A percentile compares a stretch with the other conserved stretches of the same genome.
Evolutionary conservation across 2,888 invertebrate species (phyloP).

Genomic region (Platycheirus rosarum): DNA sequence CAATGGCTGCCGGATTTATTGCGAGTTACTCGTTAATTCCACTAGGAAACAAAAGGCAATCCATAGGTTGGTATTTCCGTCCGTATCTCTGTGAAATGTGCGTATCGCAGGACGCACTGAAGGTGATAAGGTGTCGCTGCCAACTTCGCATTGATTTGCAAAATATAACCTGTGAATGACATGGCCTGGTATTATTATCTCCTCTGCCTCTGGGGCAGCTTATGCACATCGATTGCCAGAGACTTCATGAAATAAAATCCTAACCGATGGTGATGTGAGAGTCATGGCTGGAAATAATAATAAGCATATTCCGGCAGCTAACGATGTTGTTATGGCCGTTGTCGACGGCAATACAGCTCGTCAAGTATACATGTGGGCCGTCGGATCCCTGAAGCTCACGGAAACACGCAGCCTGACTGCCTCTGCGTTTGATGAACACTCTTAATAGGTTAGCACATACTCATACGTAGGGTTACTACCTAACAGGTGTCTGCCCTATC

Average conservation of each 20-base stretch:
- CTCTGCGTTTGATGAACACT: conserved; percentile 56
- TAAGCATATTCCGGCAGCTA: conserved; percentile 57
- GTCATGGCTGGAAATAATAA: conserved; percentile 49
- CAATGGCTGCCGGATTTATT: conserved; percentile 78
- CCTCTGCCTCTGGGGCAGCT: conserved; percentile 22
- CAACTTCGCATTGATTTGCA: conserved; percentile 62
- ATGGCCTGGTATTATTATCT: conserved; percentile 20
- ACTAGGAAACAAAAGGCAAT: conserved; percentile 39
- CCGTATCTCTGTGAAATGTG: not conserved
- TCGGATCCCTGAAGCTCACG: conserved; percentile 21
- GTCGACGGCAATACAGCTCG: not conserved
- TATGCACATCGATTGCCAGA: not conserved
- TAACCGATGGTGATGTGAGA: conserved; percentile 4
- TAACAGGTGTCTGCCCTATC: conserved; percentile 72
- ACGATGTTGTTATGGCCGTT: conserved; percentile 58
- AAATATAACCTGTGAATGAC: conserved; percentile 45
- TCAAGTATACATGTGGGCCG: not conserved
- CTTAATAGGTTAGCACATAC: conserved; percentile 62
- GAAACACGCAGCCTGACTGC: conserved; percentile 49
- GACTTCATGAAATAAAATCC: conserved; percentile 12
- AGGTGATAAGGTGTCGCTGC: conserved; percentile 59
- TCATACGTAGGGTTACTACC: conserved; percentile 51
- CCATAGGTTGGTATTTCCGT: not conserved
- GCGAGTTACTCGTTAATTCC: conserved; percentile 60
- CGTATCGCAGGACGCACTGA: conserved; percentile 19